A percentile compares a stretch with the other conserved stretches of the same genome.
Conservation (phyloP, 2,888 invertebrate genomes). For the Agriopis aurantiaria region DNA sequence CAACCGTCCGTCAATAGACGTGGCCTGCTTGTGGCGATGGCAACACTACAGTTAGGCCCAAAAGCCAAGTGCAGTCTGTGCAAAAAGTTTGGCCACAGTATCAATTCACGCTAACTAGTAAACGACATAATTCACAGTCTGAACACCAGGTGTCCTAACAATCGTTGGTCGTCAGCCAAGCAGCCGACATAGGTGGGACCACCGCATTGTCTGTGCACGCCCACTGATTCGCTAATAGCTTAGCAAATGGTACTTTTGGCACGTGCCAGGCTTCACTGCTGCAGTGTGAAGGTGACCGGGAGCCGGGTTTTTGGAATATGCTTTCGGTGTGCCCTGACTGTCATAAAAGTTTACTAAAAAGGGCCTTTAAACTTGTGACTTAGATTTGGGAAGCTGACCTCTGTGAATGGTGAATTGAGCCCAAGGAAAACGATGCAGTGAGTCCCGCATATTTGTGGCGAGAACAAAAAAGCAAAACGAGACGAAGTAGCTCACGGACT, state of each 20-base stretch:
- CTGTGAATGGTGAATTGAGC: too few relatives aligned
- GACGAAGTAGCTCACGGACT: too few relatives aligned
- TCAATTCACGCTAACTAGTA: background rate
- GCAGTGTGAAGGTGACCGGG: background rate
- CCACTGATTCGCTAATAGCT: conserved; percentile 30
- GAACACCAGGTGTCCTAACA: conserved; percentile 21
- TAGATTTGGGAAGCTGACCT: background rate
- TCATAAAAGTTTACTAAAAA: background rate
- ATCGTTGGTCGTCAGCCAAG: conserved; percentile 31
- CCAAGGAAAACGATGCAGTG: too few relatives aligned
- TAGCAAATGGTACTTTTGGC: conserved; percentile 11
- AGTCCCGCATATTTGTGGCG: too few relatives aligned
- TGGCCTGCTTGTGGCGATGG: too few relatives aligned
- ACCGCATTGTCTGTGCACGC: conserved; percentile 35
- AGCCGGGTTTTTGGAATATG: background rate
- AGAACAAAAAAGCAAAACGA: too few relatives aligned
- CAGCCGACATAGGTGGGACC: conserved; percentile 25
- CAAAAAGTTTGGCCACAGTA: background rate
- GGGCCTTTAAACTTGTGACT: background rate
- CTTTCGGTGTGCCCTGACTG: background rate
- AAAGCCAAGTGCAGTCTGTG: background rate
- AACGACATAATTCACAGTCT: background rate
- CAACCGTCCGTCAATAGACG: too few relatives aligned
- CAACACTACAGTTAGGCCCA: too few relatives aligned
- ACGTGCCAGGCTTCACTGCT: conserved; percentile 2